phyloP scores from a whole-genome alignment of 2,797 vertebrate species.

The Buphagus erythrorhynchus region DNA sequence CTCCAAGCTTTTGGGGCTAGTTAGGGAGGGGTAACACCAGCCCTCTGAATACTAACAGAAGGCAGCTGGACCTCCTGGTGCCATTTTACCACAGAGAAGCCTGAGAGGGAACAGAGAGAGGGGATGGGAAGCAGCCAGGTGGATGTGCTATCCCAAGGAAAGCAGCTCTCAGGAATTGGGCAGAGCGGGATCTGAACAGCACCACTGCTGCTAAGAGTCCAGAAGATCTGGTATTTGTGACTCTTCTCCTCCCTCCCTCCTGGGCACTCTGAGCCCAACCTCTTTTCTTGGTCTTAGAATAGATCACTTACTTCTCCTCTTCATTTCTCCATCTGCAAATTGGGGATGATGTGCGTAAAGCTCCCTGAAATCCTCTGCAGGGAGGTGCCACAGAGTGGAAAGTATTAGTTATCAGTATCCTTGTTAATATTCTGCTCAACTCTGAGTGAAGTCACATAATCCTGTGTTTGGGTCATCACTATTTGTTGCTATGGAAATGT shows the following conservation, averaged over 20 bases:
- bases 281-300: not conserved
- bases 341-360: not conserved
- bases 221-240: not conserved
- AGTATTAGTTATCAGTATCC: slow-evolving; percentile 64
- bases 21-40: accelerated
- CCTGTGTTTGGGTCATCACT: slow-evolving; percentile 65
- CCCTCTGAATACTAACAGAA: not conserved
- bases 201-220: not conserved
- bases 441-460: slow-evolving; percentile 65
- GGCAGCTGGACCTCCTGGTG: not conserved
- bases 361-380: slow-evolving; percentile 44
- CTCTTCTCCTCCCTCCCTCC: not conserved
- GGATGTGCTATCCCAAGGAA: not conserved
- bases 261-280: not conserved
- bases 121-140: not conserved
- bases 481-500: slow-evolving; percentile 68
- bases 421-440: slow-evolving; percentile 64
- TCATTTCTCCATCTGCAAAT: not conserved
- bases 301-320: not conserved
- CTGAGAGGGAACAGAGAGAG: not conserved
- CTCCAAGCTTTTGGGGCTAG: not conserved
- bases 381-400: slow-evolving; percentile 57
- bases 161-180: not conserved
- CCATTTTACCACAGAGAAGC: not conserved
- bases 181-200: not conserved